Evolutionary conservation across 1,140 invertebrate genomes (phyloP).

Genomic region (Plodia interpunctella): DNA sequence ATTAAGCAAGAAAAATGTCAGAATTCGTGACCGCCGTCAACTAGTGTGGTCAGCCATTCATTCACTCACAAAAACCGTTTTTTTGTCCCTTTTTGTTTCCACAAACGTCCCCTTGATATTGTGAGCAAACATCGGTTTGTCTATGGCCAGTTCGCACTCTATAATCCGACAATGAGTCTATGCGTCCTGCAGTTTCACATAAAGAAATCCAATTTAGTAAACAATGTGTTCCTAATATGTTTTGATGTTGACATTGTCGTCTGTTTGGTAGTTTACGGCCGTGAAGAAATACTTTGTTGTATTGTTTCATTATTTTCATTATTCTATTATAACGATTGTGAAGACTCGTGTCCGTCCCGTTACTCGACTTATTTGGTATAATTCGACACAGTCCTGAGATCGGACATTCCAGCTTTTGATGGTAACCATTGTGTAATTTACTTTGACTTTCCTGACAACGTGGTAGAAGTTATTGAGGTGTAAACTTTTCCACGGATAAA

Average conservation of each 20-base stretch:
- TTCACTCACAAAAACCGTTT: conserved; percentile 40
- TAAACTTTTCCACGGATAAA: not conserved
- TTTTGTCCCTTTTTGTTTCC: conserved; percentile 28
- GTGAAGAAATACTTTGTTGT: conserved; percentile 38
- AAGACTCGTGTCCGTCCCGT: conserved; percentile 26
- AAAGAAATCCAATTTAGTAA: conserved; percentile 58
- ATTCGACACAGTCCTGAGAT: conserved; percentile 1
- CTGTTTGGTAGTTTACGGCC: conserved; percentile 43
- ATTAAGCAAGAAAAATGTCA: conserved; percentile 36
- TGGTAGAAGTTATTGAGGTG: not conserved
- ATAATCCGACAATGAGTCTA: conserved; percentile 43
- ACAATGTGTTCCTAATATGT: conserved; percentile 67
- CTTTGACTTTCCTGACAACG: not conserved
- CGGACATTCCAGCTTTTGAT: conserved; percentile 3
- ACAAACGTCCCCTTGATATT: conserved; percentile 51
- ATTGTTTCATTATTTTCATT: conserved; percentile 28
- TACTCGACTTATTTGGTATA: conserved; percentile 6
- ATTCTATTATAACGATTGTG: conserved; percentile 23
- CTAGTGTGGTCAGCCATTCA: conserved; percentile 62
- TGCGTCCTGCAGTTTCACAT: conserved; percentile 47
- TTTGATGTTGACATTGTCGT: conserved; percentile 60
- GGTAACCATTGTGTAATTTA: not conserved
- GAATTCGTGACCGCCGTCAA: conserved; percentile 63
- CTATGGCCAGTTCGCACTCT: conserved; percentile 39
- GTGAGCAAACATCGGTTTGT: conserved; percentile 53